Conservation (phyloP, 2,113 vertebrate genomes). For the Calyptommatus sinebrachiatus region DNA sequence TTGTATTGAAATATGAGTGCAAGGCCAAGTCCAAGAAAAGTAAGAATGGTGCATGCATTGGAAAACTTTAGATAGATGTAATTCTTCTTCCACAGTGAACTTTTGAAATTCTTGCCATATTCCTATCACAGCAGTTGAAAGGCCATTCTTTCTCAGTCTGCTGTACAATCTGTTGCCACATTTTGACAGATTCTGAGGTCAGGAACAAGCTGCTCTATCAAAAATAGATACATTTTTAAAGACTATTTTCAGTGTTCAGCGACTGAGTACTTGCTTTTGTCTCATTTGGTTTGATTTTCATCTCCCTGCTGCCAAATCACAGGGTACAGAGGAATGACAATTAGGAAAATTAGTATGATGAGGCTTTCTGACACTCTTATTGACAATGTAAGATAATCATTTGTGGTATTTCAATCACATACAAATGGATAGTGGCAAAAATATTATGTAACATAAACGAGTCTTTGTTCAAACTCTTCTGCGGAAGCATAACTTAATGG, state of each 20-base stretch:
- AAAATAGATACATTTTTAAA: conserved; percentile 21
- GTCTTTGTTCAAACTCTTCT: neutral
- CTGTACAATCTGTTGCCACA: conserved; percentile 23
- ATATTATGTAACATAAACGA: neutral
- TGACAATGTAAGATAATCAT: neutral
- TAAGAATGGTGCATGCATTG: neutral
- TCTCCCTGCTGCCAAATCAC: neutral
- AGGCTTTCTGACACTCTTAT: neutral
- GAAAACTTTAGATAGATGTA: neutral
- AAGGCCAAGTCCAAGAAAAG: neutral
- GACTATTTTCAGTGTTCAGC: conserved; percentile 12
- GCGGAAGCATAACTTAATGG: neutral
- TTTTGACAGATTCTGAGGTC: conserved; percentile 16
- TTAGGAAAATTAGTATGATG: neutral
- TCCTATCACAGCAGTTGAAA: conserved; percentile 10
- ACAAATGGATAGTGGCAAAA: neutral
- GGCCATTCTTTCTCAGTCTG: conserved; percentile 8
- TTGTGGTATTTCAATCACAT: neutral
- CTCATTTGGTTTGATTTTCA: neutral
- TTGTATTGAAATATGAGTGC: neutral
- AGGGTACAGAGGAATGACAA: neutral
- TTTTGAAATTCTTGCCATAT: conserved; percentile 1
- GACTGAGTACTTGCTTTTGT: conserved; percentile 21
- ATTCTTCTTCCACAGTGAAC: neutral
- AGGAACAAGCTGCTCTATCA: conserved; percentile 19